Evolutionary conservation across 2,113 vertebrate species (phyloP).

Genomic region (Lepus americanus): DNA sequence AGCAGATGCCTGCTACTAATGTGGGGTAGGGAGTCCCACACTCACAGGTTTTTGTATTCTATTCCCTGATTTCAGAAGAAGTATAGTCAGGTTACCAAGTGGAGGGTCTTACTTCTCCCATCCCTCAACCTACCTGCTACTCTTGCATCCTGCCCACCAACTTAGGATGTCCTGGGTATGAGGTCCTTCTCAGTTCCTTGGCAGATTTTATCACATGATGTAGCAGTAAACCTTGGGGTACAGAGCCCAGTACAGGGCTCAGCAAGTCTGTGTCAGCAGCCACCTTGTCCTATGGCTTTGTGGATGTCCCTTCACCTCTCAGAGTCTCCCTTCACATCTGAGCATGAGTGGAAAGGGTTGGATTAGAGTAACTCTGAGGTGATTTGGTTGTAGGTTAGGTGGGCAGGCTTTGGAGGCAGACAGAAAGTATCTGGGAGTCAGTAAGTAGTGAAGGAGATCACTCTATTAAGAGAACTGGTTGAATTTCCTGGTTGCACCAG

Average conservation of each 20-base stretch:
- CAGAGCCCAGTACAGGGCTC: background rate
- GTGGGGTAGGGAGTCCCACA: background rate
- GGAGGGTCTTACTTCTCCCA: background rate
- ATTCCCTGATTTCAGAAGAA: background rate
- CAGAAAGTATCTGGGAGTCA: background rate
- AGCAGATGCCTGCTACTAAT: background rate
- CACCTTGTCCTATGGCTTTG: background rate
- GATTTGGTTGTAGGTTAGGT: background rate
- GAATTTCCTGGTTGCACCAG: background rate
- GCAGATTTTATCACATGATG: background rate
- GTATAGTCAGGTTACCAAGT: background rate
- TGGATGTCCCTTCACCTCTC: background rate
- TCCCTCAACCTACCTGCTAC: background rate
- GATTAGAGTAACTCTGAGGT: background rate
- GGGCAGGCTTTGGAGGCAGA: background rate
- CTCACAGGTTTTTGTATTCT: background rate
- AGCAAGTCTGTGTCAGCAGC: background rate
- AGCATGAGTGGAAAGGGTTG: background rate
- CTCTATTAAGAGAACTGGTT: background rate
- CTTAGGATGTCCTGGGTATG: background rate
- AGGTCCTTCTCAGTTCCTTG: background rate
- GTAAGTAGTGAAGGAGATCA: background rate
- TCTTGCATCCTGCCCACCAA: background rate
- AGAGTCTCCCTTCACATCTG: background rate
- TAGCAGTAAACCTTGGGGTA: background rate